A percentile compares a stretch with the other conserved stretches of the same genome.
Evolutionary conservation across 2,888 invertebrate species (phyloP).

Genomic region (Hirudinaria manillensis): DNA sequence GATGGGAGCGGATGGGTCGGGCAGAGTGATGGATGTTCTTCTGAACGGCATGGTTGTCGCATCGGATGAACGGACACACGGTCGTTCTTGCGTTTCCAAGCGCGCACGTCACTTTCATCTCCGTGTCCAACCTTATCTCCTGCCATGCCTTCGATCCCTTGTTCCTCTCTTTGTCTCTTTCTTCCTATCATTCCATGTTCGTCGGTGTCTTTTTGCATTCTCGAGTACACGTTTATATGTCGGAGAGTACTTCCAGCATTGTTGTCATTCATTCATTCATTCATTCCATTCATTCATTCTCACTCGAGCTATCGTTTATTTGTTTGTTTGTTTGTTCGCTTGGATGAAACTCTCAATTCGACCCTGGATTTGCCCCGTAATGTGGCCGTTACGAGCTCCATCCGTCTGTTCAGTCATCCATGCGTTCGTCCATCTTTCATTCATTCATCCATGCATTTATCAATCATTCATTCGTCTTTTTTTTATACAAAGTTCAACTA

Average conservation of each 20-base stretch:
- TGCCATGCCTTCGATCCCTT: not conserved
- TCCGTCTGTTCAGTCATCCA: too few relatives aligned
- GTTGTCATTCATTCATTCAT: too few relatives aligned
- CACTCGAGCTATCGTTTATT: not conserved
- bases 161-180: constrained; percentile 17
- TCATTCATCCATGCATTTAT: too few relatives aligned
- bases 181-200: not conserved
- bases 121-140: constrained; percentile 3
- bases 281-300: not conserved
- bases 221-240: too few relatives aligned
- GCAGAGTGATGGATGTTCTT: not conserved
- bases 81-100: constrained; percentile 3
- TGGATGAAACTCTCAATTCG: not conserved
- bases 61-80: constrained; percentile 4
- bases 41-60: constrained; percentile 1
- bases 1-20: not conserved
- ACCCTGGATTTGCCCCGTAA: not conserved
- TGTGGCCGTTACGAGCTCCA: too few relatives aligned
- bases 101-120: constrained; percentile 13
- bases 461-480: too few relatives aligned
- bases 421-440: too few relatives aligned
- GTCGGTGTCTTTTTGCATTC: not conserved
- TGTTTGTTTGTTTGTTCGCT: not conserved
- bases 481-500: too few relatives aligned
- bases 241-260: too few relatives aligned